Base-by-base conservation (phyloP, 2,113 vertebrate genomes). In the Coptodon bakossiorum region DNA sequence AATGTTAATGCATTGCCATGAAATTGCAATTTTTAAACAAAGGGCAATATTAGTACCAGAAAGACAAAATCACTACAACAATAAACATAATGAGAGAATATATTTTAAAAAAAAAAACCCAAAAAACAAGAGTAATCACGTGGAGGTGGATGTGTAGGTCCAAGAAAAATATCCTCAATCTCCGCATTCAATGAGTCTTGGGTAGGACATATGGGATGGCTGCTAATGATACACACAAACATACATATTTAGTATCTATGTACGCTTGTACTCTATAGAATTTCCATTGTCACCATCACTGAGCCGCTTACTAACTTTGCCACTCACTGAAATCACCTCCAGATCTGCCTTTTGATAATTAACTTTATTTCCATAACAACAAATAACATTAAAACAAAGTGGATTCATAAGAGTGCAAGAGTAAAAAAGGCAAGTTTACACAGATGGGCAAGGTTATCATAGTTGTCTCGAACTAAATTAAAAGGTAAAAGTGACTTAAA, bases 101-200 rank as follows among this genome's bases (percentile, higher is more conserved):
- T 73, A 2, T 45, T 17, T 2, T 0, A 2, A 36, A 43, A n/a
- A 68, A 57, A 3, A 34, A n/a, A 14, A 9, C 0, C 0, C 12
- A 24, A 68, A 16, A 43, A 71, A 27, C 22, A 73, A 45, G 22
- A 73, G 22, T 73, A 73, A 45, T 45, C 40, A 73, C 40, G 68
- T 45, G 68, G 68, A 73, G 8, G 22, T 73, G 22, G 68, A 29
- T 29, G 22, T 7, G 22, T 73, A 2, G 5, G 8, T 73, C 40
- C 40, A 45, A 45, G 68, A 27, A 45, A 10, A 27, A 45, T 27
- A 45, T 73, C 68, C 14, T 73, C 40, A 73, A 17, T 5, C 68
- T 73, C 68, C 1, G 14, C 68, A 48, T 27, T 73, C 38, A 73
- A 6, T 45, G 66, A 73, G 22, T 27, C 66, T 73, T 45, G n/a